These are phyloP conservation scores for Drosophila parvula DNA, from an alignment of 1,140 invertebrate genomes.

Conservation along the genomic window DNA sequence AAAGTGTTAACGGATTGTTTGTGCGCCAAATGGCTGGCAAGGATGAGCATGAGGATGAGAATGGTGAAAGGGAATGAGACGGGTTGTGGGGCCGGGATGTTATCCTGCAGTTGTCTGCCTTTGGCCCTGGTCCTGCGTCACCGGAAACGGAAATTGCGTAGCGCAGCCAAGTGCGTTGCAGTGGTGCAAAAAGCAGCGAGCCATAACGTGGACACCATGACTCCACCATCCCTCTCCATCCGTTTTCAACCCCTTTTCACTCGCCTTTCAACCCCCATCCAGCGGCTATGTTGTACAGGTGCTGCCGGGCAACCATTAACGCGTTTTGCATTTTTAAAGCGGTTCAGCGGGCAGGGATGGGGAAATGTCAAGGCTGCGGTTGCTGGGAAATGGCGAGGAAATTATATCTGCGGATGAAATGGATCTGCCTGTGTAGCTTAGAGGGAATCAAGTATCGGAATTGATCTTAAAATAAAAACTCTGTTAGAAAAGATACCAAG, in stretches of 20 bases:
- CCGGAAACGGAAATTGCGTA: slow-evolving; percentile 82
- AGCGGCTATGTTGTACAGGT: slow-evolving; percentile 27
- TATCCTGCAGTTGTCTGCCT: slow-evolving; percentile 64
- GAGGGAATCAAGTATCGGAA: slow-evolving; percentile 1
- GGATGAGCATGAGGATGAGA: slow-evolving; percentile 1
- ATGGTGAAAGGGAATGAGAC: background rate
- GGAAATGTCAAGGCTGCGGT: slow-evolving; percentile 45
- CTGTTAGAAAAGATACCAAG: background rate
- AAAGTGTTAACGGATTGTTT: slow-evolving; percentile 82
- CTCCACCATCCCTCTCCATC: background rate
- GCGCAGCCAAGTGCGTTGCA: slow-evolving; percentile 63
- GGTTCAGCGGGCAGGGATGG: slow-evolving; percentile 7
- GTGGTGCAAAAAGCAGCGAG: slow-evolving; percentile 57
- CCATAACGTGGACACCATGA: slow-evolving; percentile 39
- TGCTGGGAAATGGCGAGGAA: slow-evolving; percentile 41
- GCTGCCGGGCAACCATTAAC: slow-evolving; percentile 64
- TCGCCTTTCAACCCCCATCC: background rate
- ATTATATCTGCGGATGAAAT: slow-evolving; percentile 49
- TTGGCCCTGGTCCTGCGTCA: slow-evolving; percentile 52
- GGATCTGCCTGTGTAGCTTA: slow-evolving; percentile 33
- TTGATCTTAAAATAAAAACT: background rate
- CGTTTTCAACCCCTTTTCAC: background rate
- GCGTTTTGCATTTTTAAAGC: slow-evolving; percentile 48
- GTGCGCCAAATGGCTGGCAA: slow-evolving; percentile 59
- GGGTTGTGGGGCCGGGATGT: slow-evolving; percentile 24